Conservation (phyloP, 2,113 vertebrate species). For the Rhea pennata region DNA sequence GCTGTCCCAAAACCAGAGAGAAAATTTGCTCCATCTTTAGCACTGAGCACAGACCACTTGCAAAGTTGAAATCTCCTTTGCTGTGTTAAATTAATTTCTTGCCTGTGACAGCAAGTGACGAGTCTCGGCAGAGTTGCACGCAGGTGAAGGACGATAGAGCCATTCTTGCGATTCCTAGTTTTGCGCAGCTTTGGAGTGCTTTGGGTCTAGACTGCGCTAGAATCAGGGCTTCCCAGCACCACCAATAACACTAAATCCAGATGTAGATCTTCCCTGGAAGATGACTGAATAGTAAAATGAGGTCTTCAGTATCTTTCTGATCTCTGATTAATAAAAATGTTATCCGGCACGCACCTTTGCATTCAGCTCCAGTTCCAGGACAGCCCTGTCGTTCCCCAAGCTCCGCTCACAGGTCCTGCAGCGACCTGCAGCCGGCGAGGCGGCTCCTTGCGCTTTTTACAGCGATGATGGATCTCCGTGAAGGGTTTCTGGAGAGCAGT, state of each 20-base stretch:
- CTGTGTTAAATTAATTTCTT: not conserved
- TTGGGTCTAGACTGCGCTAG: not conserved
- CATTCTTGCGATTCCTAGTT: not conserved
- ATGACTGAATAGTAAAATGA: not conserved
- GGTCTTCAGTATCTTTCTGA: not conserved
- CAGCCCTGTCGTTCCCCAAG: not conserved
- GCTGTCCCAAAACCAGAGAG: not conserved
- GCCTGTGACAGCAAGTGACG: not conserved
- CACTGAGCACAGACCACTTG: not conserved
- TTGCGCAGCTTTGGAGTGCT: fast-evolving
- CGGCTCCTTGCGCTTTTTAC: not conserved
- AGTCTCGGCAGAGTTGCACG: not conserved
- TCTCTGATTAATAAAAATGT: not conserved
- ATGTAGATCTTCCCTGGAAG: not conserved
- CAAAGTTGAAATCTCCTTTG: not conserved
- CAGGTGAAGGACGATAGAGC: not conserved
- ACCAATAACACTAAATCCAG: not conserved
- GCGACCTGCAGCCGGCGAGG: fast-evolving
- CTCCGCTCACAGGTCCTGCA: fast-evolving
- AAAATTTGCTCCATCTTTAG: not conserved
- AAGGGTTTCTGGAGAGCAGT: no score
- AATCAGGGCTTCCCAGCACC: not conserved
- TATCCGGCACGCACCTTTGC: not conserved
- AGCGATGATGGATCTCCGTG: fast-evolving
- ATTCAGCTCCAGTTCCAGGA: fast-evolving